phyloP scores from a whole-genome alignment of 2,113 vertebrate genomes.

The Forbesichthys agassizii region DNA sequence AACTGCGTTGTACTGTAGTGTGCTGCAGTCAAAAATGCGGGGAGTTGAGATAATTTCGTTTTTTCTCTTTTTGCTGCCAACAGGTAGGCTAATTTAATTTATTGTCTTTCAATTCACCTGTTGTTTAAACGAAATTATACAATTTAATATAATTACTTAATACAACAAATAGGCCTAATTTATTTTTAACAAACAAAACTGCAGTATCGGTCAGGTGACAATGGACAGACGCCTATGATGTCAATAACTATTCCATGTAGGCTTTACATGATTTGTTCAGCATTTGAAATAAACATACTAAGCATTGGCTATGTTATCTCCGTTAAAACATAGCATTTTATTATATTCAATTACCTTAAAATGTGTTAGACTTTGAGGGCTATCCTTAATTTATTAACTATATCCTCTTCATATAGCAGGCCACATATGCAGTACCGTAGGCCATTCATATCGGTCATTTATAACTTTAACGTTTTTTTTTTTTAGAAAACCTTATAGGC shows the following conservation, averaged over 20 bases:
- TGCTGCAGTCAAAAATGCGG: constrained; percentile 45
- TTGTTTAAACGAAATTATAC: background rate
- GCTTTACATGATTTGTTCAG: background rate
- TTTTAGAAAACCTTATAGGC: background rate
- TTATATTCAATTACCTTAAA: background rate
- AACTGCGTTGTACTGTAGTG: background rate
- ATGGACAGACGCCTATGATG: background rate
- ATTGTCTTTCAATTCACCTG: background rate
- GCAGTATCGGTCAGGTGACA: constrained; percentile 63
- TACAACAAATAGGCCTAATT: background rate
- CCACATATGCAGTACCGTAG: too few species aligned
- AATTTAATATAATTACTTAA: background rate
- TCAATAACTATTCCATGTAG: background rate
- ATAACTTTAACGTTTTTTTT: background rate
- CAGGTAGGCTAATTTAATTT: constrained; percentile 51
- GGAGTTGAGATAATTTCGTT: constrained; percentile 23
- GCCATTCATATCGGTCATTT: too few species aligned
- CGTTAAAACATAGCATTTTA: background rate
- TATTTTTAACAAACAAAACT: background rate
- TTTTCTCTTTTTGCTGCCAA: constrained; percentile 52
- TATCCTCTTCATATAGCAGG: too few species aligned
- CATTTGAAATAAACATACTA: background rate
- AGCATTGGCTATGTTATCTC: background rate
- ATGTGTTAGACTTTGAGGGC: too few species aligned
- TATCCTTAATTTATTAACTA: too few species aligned